phyloP scores from a whole-genome alignment of 2,888 invertebrate genomes.

The Eupeodes latifasciatus region DNA sequence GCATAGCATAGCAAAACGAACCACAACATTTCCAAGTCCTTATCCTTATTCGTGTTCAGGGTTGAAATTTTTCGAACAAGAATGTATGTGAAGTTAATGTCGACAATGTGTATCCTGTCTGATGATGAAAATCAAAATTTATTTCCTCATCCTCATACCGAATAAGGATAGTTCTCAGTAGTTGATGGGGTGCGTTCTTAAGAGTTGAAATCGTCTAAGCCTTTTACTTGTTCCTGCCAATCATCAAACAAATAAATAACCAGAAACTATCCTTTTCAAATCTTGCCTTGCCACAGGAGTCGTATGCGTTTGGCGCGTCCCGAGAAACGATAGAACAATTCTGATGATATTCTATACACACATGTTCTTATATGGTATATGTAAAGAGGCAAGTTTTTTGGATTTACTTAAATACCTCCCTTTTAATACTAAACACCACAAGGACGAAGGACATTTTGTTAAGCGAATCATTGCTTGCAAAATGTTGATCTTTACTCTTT shows the following conservation, averaged over 20 bases:
- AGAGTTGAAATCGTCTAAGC: slow-evolving; percentile 58
- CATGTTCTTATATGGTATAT: too few relatives aligned
- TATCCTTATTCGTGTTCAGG: slow-evolving; percentile 16
- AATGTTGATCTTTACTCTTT: slow-evolving; percentile 39
- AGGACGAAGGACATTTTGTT: slow-evolving; percentile 37
- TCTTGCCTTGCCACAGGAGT: slow-evolving; percentile 18
- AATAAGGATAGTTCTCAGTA: background rate
- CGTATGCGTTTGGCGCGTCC: slow-evolving; percentile 12
- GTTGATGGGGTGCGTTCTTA: background rate
- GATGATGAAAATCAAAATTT: slow-evolving; percentile 70
- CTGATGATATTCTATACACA: background rate
- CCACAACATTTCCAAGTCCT: background rate
- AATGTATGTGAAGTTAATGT: slow-evolving; percentile 61
- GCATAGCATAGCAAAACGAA: too few relatives aligned
- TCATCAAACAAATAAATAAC: slow-evolving; percentile 73
- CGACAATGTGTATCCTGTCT: slow-evolving; percentile 65
- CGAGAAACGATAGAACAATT: slow-evolving; percentile 45
- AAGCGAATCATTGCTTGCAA: slow-evolving; percentile 48
- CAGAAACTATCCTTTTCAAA: slow-evolving; percentile 67
- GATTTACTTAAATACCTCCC: slow-evolving; percentile 26
- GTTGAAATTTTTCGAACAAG: slow-evolving; percentile 19
- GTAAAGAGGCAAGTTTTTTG: slow-evolving; percentile 17
- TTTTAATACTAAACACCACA: slow-evolving; percentile 11
- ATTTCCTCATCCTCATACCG: slow-evolving; percentile 31
- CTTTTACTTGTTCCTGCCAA: slow-evolving; percentile 74